A percentile compares a stretch with the other conserved stretches of the same genome.
Evolutionary conservation across 2,888 invertebrate species (phyloP).

Genomic region (Danaus chrysippus): DNA sequence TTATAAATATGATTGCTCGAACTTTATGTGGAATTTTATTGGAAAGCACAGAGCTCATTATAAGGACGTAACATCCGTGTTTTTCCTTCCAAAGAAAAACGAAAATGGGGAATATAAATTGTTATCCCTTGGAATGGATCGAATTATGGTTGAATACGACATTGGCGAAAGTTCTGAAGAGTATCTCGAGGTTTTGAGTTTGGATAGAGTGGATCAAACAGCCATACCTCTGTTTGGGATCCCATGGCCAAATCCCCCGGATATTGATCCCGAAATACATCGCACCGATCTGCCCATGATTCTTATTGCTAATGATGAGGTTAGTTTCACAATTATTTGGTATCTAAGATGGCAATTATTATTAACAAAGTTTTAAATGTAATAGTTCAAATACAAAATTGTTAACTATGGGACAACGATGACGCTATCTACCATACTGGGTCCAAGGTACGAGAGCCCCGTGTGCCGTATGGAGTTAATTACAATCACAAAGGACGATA

Average conservation of each 20-base stretch:
- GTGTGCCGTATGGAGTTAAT: constrained; percentile 70
- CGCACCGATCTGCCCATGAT: constrained; percentile 61
- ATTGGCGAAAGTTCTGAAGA: constrained; percentile 65
- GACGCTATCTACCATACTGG: constrained; percentile 82
- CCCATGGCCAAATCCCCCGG: constrained; percentile 52
- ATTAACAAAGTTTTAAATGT: constrained; percentile 8
- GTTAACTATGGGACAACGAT: constrained; percentile 81
- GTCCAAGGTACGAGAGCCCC: constrained; percentile 83
- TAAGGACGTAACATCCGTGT: constrained; percentile 74
- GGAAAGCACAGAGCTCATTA: constrained; percentile 82
- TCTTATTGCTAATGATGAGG: constrained; percentile 81
- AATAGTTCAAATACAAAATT: constrained; percentile 84
- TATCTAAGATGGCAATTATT: neutral
- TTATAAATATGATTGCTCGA: constrained; percentile 57
- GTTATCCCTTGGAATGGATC: constrained; percentile 79
- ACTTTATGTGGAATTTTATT: constrained; percentile 69
- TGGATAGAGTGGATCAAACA: constrained; percentile 81
- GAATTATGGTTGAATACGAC: constrained; percentile 80
- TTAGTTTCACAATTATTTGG: constrained; percentile 35
- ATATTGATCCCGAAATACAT: constrained; percentile 41
- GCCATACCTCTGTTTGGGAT: constrained; percentile 77
- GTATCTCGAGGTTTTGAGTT: constrained; percentile 59
- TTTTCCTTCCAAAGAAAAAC: constrained; percentile 71
- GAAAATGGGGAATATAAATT: constrained; percentile 62
- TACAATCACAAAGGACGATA: constrained; percentile 42